phyloP scores from a whole-genome alignment of 2,113 vertebrate species.

The pig (Sus scrofa) region T2T-Sscrofa CM000813.6:40833501-40834000 shows the following conservation, averaged over 20 bases:
- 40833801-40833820: not conserved
- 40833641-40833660: not conserved
- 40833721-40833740: not conserved
- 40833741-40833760: not conserved
- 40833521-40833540: not conserved
- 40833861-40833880: not conserved
- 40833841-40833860: accelerated
- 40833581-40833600: not conserved
- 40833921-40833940: not conserved
- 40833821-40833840: not conserved
- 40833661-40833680: not conserved
- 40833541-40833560: not conserved
- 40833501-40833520: not conserved
- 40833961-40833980: not conserved
- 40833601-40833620: not conserved
- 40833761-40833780: accelerated
- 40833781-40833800: not conserved
- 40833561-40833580: not conserved
- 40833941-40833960: not conserved
- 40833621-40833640: not conserved
- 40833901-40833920: not conserved
- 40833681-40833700: not conserved
- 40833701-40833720: not conserved
- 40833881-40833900: not conserved
- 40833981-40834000: not conserved